Evolutionary conservation across 2,797 vertebrate species (phyloP).

Genomic region (Epinephelus awoara): DNA sequence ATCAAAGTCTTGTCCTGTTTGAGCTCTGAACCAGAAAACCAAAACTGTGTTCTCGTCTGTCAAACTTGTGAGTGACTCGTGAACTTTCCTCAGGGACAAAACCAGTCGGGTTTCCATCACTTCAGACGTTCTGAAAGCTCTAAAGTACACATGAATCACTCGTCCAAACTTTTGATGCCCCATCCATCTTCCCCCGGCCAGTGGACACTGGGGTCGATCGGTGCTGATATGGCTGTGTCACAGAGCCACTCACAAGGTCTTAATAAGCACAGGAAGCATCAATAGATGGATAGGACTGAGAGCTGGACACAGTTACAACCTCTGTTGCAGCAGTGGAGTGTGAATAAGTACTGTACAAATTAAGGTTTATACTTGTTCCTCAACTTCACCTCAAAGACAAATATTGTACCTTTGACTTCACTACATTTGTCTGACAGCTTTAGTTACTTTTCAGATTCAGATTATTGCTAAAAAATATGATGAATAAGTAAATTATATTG

Average conservation of each 20-base stretch:
- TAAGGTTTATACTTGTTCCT: too few relatives aligned
- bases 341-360: too few relatives aligned
- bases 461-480: too few relatives aligned
- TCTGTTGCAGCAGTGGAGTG: too few relatives aligned
- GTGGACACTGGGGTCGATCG: constrained; percentile 39
- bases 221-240: constrained; percentile 48
- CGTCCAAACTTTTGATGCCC: constrained; percentile 24
- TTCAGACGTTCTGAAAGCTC: too few relatives aligned
- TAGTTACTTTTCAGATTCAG: too few relatives aligned
- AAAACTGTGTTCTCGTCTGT: neutral
- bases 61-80: neutral
- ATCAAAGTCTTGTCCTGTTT: neutral
- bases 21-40: neutral
- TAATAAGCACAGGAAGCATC: constrained; percentile 41
- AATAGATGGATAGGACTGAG: constrained; percentile 30
- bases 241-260: constrained; percentile 25
- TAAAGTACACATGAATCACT: neutral
- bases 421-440: too few relatives aligned
- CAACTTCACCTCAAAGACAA: too few relatives aligned
- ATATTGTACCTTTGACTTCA: too few relatives aligned
- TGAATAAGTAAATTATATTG: too few relatives aligned
- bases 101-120: neutral
- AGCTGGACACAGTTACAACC: neutral
- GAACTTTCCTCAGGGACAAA: constrained; percentile 3
- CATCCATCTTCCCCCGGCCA: constrained; percentile 42